Conservation (phyloP, 2,888 invertebrate species). For the Erpobdella octoculata region DNA sequence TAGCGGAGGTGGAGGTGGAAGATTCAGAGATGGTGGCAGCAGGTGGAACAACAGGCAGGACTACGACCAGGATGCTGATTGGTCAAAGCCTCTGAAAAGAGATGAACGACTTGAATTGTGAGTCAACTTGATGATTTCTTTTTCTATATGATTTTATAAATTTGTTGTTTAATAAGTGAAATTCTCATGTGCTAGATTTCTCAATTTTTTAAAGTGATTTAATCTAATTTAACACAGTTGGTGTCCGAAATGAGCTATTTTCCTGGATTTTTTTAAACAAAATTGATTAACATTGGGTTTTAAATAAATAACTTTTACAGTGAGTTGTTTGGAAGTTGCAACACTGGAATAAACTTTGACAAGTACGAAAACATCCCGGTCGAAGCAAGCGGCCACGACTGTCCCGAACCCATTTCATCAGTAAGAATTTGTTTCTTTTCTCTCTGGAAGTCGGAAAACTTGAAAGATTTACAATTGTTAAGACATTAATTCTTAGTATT, state of each 20-base stretch:
- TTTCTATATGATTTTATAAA: background rate
- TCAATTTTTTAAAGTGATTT: background rate
- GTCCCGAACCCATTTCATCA: constrained; percentile 80
- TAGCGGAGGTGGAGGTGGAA: constrained; percentile 19
- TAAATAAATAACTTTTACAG: constrained; percentile 37
- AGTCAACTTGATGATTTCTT: constrained; percentile 50
- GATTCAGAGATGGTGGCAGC: constrained; percentile 13
- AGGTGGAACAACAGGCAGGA: constrained; percentile 41
- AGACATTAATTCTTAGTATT: background rate
- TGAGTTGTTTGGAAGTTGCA: constrained; percentile 57
- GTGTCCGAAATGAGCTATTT: background rate
- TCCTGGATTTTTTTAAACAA: background rate
- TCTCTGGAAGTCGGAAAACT: background rate
- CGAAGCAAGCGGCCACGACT: constrained; percentile 92
- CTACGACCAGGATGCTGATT: constrained; percentile 58
- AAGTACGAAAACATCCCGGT: constrained; percentile 99
- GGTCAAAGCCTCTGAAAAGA: constrained; percentile 73
- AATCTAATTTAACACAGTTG: background rate
- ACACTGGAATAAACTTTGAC: constrained; percentile 99
- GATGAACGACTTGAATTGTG: constrained; percentile 82
- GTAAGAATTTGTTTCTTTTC: constrained; percentile 55
- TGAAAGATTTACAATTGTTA: background rate
- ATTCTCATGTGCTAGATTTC: background rate
- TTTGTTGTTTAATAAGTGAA: background rate
- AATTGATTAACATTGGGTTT: background rate